Percentiles rank a stretch among this genome's conserved stretches.
phyloP scores from a whole-genome alignment of 2,113 vertebrate genomes.

The Promerops cafer region DNA sequence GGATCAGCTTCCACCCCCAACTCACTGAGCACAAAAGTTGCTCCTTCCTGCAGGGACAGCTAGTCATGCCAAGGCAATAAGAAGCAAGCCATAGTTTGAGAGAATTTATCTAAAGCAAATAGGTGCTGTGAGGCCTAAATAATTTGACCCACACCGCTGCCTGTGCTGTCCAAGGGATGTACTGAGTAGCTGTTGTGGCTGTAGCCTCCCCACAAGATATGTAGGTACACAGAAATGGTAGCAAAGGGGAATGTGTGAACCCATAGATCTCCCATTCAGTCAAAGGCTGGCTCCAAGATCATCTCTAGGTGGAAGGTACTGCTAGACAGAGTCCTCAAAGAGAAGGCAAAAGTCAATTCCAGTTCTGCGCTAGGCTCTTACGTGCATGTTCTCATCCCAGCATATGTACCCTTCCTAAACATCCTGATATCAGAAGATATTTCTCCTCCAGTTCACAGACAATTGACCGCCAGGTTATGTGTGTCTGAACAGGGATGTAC shows the following conservation, averaged over 20 bases:
- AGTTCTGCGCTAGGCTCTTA: accelerated
- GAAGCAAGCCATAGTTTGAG: not conserved
- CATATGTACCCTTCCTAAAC: not conserved
- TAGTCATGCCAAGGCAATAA: not conserved
- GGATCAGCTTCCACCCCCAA: not conserved
- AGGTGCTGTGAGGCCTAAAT: not conserved
- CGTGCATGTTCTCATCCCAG: not conserved
- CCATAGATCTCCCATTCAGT: not conserved
- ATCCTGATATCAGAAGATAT: not conserved
- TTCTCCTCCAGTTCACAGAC: not conserved
- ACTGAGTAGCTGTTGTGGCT: not conserved
- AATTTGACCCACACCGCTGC: not conserved
- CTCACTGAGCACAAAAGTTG: not conserved
- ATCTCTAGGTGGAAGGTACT: not conserved
- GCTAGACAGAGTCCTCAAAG: not conserved
- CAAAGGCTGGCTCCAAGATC: not conserved
- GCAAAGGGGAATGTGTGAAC: not conserved
- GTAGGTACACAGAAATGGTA: not conserved
- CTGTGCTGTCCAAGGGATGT: not conserved
- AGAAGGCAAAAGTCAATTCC: not conserved
- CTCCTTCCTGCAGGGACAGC: not conserved
- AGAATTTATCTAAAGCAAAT: not conserved
- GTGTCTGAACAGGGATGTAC: not conserved
- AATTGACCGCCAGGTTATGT: not conserved
- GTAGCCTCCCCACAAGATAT: not conserved